These are phyloP conservation scores for Sebastes melanostomus DNA, from an alignment of 2,797 vertebrate species.

Conservation along the genomic window DNA sequence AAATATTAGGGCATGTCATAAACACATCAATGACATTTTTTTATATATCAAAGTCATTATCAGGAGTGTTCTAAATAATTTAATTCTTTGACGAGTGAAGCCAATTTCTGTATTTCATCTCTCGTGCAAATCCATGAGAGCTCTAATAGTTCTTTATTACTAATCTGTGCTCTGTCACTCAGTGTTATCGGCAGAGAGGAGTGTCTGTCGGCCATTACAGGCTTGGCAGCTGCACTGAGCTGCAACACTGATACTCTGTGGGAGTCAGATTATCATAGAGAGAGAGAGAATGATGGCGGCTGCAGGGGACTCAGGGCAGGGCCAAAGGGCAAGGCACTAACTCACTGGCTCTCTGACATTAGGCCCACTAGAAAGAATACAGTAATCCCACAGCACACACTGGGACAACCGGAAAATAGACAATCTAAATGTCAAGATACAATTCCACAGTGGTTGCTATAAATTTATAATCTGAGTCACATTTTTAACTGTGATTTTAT, in stretches of 20 bases:
- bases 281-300: constrained; percentile 65
- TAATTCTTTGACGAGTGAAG: not conserved
- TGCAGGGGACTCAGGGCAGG: constrained; percentile 62
- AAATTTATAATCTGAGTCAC: constrained; percentile 11
- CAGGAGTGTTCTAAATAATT: not conserved
- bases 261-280: constrained; percentile 66
- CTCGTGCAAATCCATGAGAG: constrained; percentile 1
- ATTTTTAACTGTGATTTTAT: constrained; percentile 3
- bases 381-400: constrained; percentile 37
- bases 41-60: not conserved
- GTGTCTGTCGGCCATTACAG: constrained; percentile 74
- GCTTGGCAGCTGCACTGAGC: constrained; percentile 74
- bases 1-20: too few species aligned
- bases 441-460: constrained; percentile 11
- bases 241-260: constrained; percentile 66
- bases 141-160: not conserved
- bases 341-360: constrained; percentile 43
- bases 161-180: constrained; percentile 49
- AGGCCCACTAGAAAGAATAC: constrained; percentile 45
- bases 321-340: constrained; percentile 71
- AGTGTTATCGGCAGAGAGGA: constrained; percentile 65
- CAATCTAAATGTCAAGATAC: constrained; percentile 26
- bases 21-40: not conserved
- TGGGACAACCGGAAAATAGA: constrained; percentile 19
- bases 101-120: not conserved